A percentile compares a stretch with the other conserved stretches of the same genome.
Evolutionary conservation across 2,113 vertebrate genomes (phyloP).

Genomic region (Sinocyclocheilus anshuiensis): DNA sequence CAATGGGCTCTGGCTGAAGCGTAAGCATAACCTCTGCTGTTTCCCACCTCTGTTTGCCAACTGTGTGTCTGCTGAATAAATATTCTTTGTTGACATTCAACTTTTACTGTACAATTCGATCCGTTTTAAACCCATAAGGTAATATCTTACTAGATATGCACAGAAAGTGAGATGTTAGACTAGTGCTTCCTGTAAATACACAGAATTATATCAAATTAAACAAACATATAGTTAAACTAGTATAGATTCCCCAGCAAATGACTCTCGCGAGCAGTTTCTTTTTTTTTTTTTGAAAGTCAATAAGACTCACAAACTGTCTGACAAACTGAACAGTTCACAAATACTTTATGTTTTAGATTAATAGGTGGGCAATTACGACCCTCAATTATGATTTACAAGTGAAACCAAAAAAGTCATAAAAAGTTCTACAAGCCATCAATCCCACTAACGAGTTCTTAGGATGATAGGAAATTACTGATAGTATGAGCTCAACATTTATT

Average conservation of each 20-base stretch:
- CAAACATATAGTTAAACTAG: background rate
- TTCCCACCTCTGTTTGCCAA: constrained; percentile 45
- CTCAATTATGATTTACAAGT: background rate
- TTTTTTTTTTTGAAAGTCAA: too few relatives aligned
- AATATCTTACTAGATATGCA: background rate
- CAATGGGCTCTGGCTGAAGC: constrained; percentile 37
- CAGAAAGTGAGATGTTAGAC: too few relatives aligned
- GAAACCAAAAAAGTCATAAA: background rate
- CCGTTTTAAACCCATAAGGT: background rate
- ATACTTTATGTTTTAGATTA: background rate
- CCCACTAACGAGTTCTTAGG: background rate
- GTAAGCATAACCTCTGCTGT: constrained; percentile 37
- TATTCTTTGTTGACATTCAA: background rate
- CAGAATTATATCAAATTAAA: too few relatives aligned
- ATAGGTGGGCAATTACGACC: background rate
- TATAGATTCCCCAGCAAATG: background rate
- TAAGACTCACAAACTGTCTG: background rate
- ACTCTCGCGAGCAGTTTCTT: too few relatives aligned
- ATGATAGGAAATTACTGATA: background rate
- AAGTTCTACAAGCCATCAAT: background rate
- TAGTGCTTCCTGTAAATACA: background rate
- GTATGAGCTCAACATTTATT: background rate
- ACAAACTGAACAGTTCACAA: background rate
- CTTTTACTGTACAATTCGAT: background rate
- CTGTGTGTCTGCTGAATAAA: background rate